Evolutionary conservation across 23 tunicate genomes (phyloP).

Genomic region (Ciona savignyi): DNA sequence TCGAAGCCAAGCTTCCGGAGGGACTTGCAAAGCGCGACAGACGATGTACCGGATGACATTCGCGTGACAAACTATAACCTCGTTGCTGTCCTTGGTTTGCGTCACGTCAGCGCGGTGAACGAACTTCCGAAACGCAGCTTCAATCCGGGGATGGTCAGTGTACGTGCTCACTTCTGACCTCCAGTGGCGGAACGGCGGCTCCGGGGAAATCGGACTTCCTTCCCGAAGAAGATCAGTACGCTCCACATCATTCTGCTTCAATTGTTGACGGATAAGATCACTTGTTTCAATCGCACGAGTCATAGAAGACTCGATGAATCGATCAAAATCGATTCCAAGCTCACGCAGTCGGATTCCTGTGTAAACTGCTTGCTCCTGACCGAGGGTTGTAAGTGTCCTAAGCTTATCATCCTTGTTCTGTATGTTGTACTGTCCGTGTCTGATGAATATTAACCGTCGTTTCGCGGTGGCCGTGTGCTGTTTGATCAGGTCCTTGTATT

Average conservation of each 20-base stretch:
- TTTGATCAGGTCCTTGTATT: constrained; percentile 1
- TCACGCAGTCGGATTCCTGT: constrained; percentile 59
- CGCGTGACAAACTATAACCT: constrained; percentile 90
- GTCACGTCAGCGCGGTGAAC: constrained; percentile 59
- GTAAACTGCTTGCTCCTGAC: constrained; percentile 74
- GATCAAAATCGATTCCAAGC: constrained; percentile 13
- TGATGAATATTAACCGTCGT: constrained; percentile 53
- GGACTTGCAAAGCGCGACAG: constrained; percentile 68
- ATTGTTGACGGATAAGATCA: constrained; percentile 23
- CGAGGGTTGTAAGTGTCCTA: constrained; percentile 44
- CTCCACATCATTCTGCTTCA: constrained; percentile 12
- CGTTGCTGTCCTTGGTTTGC: constrained; percentile 45
- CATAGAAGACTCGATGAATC: constrained; percentile 61
- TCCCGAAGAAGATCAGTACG: constrained; percentile 59
- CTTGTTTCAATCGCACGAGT: constrained; percentile 84
- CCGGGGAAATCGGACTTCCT: constrained; percentile 76
- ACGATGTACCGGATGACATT: constrained; percentile 90
- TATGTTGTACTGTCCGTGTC: constrained; percentile 89
- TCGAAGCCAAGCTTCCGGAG: constrained; percentile 89
- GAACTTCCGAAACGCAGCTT: constrained; percentile 76
- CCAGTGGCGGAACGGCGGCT: constrained; percentile 57
- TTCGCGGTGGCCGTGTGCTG: constrained; percentile 50
- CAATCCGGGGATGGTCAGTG: constrained; percentile 71
- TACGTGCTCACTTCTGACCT: constrained; percentile 17
- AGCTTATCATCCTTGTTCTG: constrained; percentile 45